phyloP scores from a whole-genome alignment of 2,888 invertebrate species.

The Anagyrus pseudococci region DNA sequence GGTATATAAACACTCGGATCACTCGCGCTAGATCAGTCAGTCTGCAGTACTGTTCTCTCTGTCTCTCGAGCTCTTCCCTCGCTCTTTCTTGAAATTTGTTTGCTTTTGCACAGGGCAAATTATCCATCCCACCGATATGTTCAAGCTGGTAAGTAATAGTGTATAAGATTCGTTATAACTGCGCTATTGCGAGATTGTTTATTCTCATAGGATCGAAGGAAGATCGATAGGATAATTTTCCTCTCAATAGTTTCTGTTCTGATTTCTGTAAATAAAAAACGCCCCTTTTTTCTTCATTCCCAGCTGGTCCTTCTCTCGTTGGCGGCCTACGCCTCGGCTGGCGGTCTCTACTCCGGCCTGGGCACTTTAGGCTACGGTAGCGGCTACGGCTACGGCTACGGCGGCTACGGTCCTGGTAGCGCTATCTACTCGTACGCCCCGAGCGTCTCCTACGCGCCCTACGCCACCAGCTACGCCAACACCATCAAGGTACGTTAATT shows the following conservation, averaged over 20 bases:
- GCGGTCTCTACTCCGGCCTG: constrained; percentile 47
- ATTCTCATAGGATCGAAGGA: too few relatives aligned
- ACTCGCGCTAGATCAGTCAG: constrained; percentile 45
- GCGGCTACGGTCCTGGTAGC: constrained; percentile 40
- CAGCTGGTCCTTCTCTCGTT: constrained; percentile 65
- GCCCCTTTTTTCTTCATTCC: constrained; percentile 35
- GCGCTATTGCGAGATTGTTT: too few relatives aligned
- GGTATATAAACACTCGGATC: constrained; percentile 49
- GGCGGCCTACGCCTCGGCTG: constrained; percentile 53
- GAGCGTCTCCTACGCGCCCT: constrained; percentile 43
- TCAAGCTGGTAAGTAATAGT: constrained; percentile 71
- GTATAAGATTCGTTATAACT: too few relatives aligned
- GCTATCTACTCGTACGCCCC: constrained; percentile 44
- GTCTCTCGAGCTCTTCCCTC: constrained; percentile 29
- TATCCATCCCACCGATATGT: constrained; percentile 63
- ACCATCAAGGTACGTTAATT: constrained; percentile 52
- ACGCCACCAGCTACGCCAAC: constrained; percentile 53
- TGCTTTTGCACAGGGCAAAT: constrained; percentile 21
- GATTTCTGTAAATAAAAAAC: constrained; percentile 7
- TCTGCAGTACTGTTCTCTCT: constrained; percentile 47
- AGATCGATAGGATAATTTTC: too few relatives aligned
- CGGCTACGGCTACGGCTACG: constrained; percentile 44
- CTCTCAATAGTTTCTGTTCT: too few relatives aligned
- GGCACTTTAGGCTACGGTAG: constrained; percentile 43
- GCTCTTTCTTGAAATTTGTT: too few relatives aligned